Conservation (phyloP, 2,113 vertebrate species). For the Uropsilus gracilis region DNA sequence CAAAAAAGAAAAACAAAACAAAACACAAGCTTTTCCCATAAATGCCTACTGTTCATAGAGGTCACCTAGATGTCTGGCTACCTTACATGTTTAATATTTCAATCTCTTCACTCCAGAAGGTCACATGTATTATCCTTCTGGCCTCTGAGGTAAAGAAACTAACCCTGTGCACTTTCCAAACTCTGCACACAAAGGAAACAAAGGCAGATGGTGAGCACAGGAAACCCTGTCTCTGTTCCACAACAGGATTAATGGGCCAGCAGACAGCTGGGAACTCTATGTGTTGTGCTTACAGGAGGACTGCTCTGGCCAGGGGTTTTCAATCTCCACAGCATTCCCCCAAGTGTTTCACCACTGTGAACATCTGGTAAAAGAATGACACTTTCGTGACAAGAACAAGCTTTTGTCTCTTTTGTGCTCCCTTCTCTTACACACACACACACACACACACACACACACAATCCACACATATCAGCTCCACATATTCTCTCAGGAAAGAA, state of each 20-base stretch:
- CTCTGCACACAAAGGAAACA: background rate
- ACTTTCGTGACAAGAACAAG: background rate
- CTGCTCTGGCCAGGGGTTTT: rapidly evolving
- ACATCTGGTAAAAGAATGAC: background rate
- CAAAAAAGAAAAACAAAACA: background rate
- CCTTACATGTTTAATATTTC: background rate
- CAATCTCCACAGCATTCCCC: background rate
- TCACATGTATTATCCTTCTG: background rate
- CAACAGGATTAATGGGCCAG: background rate
- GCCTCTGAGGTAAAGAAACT: background rate
- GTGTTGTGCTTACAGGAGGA: background rate
- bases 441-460: background rate
- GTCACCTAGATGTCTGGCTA: background rate
- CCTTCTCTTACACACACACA: background rate
- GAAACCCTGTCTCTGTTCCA: background rate
- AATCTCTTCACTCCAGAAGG: background rate
- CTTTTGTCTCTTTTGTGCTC: background rate
- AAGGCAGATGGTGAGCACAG: background rate
- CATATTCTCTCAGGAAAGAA: background rate
- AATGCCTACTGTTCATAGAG: background rate
- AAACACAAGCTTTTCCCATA: background rate
- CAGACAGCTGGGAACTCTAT: background rate
- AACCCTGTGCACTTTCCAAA: background rate
- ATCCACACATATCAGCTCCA: background rate
- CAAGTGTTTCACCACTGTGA: background rate